Percentiles rank a stretch among this genome's conserved stretches.
Evolutionary conservation across 2,888 invertebrate species (phyloP).

Genomic region (Drosophila conformis): DNA sequence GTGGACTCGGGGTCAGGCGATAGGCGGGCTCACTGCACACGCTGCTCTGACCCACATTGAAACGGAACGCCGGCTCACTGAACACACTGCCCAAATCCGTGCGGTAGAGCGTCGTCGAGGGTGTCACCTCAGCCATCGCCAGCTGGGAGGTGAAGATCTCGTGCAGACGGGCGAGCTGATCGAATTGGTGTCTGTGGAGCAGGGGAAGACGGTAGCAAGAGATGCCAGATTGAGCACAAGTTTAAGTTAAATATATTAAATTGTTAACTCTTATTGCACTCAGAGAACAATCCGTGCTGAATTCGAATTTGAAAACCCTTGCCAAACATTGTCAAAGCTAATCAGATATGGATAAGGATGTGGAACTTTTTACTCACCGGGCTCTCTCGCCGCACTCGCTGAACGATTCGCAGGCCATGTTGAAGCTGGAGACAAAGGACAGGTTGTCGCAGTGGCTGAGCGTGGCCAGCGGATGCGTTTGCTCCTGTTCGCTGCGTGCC

Average conservation of each 20-base stretch:
- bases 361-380: constrained; percentile 69
- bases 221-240: background rate
- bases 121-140: constrained; percentile 90
- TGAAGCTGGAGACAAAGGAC: constrained; percentile 94
- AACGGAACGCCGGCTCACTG: constrained; percentile 85
- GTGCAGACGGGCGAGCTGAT: constrained; percentile 92
- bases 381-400: constrained; percentile 85
- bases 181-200: constrained; percentile 87
- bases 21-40: constrained; percentile 95
- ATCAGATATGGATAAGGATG: background rate
- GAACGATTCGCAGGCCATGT: constrained; percentile 85
- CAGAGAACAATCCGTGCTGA: background rate
- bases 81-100: constrained; percentile 85
- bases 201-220: background rate
- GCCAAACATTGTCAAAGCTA: background rate
- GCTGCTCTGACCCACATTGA: constrained; percentile 88
- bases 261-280: background rate
- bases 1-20: constrained; percentile 85
- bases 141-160: constrained; percentile 93
- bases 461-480: constrained; percentile 92
- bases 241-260: background rate
- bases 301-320: background rate
- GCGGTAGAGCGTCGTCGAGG: constrained; percentile 86
- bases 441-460: constrained; percentile 94
- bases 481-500: constrained; percentile 86